Evolutionary conservation across 1,140 invertebrate species (phyloP), one percentile per base, ranked within the genome.

Genomic region (Trypoxylus dichotomus): DNA sequence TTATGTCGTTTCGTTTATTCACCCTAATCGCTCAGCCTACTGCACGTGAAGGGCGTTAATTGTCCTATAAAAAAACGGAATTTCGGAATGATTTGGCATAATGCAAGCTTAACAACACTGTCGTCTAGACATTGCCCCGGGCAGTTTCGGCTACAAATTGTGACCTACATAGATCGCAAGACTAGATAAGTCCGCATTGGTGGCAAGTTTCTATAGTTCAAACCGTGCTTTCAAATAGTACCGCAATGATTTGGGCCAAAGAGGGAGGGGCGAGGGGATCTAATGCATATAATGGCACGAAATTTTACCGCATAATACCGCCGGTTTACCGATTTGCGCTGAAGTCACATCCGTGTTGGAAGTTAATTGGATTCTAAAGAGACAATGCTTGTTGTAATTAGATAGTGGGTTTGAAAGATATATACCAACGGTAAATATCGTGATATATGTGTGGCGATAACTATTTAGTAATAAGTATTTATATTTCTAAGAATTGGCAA

Each of bases 171-270:
- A 68, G 60, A 68, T 27, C 19, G 60, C 60, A 24, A 27, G 8
- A 24, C 19, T 68, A 68, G 60, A 68, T 68, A 68, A 68, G 10
- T 21, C 27, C 60, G 60, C 60, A 68, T 68, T 68, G 60, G 60
- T 68, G 19, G n/a, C n/a, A 15, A 54, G 47, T 54, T 54, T 54
- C 47, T 54, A 19, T 54, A 19, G 47, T 54, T 54, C 47, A 15
- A 15, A 6, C 19, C 47, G 47, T 54, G 47, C 47, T 54, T 54
- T 54, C 47, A 24, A 68, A 68, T 68, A 27, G 60, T 24, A 68
- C 25, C 7, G 60, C 60, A 68, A 68, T 24, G 60, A 54, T 54
- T 54, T 54, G 47, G 47, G 15, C 15, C 47, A 54, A 54, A 37
- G n/a, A n/a, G 19, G 5, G 15, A 15, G 47, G 19, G 47, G 25